Evolutionary conservation across 2,797 vertebrate genomes (phyloP).

Genomic region (Neoniphon sammara): DNA sequence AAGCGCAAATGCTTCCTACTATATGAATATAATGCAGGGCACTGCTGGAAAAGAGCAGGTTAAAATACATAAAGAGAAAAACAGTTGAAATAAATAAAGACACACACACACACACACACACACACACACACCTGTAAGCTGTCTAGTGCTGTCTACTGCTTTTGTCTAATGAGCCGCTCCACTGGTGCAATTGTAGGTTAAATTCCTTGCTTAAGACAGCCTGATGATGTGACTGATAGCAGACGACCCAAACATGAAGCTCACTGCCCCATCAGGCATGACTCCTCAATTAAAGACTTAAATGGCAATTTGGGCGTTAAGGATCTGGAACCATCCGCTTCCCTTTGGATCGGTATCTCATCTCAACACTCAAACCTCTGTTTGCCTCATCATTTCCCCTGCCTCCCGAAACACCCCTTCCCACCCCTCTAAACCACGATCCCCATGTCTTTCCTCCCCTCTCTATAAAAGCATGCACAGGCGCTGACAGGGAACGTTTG

Average conservation of each 20-base stretch:
- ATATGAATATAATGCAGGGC: neutral
- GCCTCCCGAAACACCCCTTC: neutral
- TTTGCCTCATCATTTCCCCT: neutral
- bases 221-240: conserved; percentile 21
- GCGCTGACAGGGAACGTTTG: conserved; percentile 15
- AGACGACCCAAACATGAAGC: conserved; percentile 73
- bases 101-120: too few species aligned
- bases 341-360: too few species aligned
- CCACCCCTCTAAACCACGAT: neutral
- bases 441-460: neutral
- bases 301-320: conserved; percentile 1
- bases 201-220: too few species aligned
- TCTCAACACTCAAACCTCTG: too few species aligned
- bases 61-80: neutral
- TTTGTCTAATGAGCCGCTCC: too few species aligned
- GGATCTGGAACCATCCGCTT: neutral
- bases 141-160: too few species aligned
- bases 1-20: neutral
- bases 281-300: conserved; percentile 17
- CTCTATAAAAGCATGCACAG: neutral
- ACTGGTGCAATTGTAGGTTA: too few species aligned
- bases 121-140: neutral
- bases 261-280: conserved; percentile 65
- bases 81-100: neutral
- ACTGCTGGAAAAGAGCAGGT: neutral